Base-by-base conservation (phyloP, 2,888 invertebrate genomes). In the Cordilura impudica region DNA sequence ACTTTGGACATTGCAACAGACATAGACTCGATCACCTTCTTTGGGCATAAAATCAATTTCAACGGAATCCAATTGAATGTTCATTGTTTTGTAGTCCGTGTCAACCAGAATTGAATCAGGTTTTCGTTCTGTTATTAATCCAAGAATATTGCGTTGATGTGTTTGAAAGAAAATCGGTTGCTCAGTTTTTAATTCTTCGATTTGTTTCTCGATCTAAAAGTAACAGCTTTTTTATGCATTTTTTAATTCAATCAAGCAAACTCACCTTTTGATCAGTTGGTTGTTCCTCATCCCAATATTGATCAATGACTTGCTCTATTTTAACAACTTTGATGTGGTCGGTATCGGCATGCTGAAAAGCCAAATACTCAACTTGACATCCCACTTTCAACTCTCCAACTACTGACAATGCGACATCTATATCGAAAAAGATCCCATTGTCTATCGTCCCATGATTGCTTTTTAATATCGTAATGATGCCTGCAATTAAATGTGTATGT, bases 21-120 rank as follows among this genome's bases (percentile, higher is more conserved):
- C 84, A 85, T 92, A 91, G 18, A 95, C 84, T 91, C 93, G 93
- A 87, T 95, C 95, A 2, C 95, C 95, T 80, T 91, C 90, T 16
- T 93, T 88, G 1, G 95, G 95, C 45, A 94, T 87, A 87, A 95
- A 94, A 61, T 92, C 92, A 2, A 93, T 91, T 81, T 91, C 89
- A 0, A 94, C 91, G 56, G 91, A 88, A 85, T 95, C 93, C 58
- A 95, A 89, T 85, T 92, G 91, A 60, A 95, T 90, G 67, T 88
- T 90, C n/a, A 94, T 85, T 70, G 81, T 73, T 56, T 84, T 90
- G 10, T 92, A 91, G 65, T 91, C 91, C 0, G 94, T 90, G n/a
- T 88, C 86, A 14, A 89, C 84, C 1, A 82, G 81, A 5, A 89
- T 84, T 0, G 84, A 78, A 45, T 86, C 82, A 12, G 81, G 83